A percentile compares a stretch with the other conserved stretches of the same genome.
phyloP scores from a whole-genome alignment of 1,140 invertebrate genomes.

The Pinna nobilis region DNA sequence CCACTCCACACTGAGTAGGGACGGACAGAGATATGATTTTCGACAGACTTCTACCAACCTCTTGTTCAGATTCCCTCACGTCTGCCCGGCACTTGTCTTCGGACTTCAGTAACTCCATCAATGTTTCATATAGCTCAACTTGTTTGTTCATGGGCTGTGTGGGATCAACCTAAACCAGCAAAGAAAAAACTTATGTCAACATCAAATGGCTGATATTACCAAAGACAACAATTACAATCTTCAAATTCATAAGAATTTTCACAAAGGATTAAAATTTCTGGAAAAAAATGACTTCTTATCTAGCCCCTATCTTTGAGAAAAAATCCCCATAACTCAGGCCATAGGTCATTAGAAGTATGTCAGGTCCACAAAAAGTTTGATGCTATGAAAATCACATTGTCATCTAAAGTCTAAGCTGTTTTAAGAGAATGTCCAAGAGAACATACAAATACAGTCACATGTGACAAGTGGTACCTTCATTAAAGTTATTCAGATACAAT shows the following conservation, averaged over 20 bases:
- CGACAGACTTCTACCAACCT: conserved; percentile 51
- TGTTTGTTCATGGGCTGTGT: conserved; percentile 64
- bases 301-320: no score
- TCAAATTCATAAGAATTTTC: not conserved
- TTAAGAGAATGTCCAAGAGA: no score
- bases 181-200: no score
- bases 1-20: no score
- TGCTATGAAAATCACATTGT: no score
- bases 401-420: no score
- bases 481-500: not conserved
- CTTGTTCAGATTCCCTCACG: conserved; percentile 72
- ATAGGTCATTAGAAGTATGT: no score
- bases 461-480: not conserved
- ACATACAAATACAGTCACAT: no score
- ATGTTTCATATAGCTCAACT: conserved; percentile 72
- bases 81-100: conserved; percentile 67
- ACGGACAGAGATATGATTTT: not conserved
- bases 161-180: conserved; percentile 66
- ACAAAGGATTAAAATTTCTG: not conserved
- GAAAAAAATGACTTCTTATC: no score
- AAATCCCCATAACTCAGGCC: no score
- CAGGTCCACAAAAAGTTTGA: no score
- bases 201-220: no score
- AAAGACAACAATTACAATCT: not conserved
- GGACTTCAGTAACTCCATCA: conserved; percentile 65